phyloP scores from a whole-genome alignment of 64 coral and sea anemone species.

The Stylophora pistillata region DNA sequence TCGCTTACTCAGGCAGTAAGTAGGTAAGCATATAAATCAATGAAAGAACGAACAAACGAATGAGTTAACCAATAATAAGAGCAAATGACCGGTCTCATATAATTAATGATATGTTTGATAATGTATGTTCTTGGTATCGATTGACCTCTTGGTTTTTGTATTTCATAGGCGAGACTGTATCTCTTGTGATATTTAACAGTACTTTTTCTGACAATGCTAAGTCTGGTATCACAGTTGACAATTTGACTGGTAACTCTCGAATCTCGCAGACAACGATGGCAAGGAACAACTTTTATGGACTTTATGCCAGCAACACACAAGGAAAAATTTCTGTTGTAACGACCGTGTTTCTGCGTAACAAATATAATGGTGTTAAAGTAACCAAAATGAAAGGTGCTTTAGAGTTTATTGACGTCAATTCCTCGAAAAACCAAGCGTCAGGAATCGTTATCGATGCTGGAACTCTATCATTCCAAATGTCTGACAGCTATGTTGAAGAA shows the following conservation, averaged over 20 bases:
- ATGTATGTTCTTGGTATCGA: too few relatives aligned
- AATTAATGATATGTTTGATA: too few relatives aligned
- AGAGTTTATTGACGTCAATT: not conserved
- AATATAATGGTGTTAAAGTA: not conserved
- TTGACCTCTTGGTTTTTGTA: too few relatives aligned
- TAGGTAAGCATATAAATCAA: too few relatives aligned
- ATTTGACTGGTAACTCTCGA: not conserved
- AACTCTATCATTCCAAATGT: not conserved
- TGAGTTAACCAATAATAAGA: too few relatives aligned
- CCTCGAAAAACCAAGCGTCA: slow-evolving; percentile 11
- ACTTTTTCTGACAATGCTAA: not conserved
- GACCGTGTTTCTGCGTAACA: not conserved
- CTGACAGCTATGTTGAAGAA: not conserved
- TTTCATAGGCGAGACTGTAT: not conserved
- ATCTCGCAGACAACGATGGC: not conserved
- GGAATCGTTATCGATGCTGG: not conserved
- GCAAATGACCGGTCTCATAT: too few relatives aligned
- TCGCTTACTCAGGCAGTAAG: too few relatives aligned
- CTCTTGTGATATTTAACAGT: not conserved
- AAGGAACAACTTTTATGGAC: not conserved
- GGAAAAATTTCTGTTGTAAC: not conserved
- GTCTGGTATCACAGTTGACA: not conserved
- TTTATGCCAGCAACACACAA: not conserved
- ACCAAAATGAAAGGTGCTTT: not conserved
- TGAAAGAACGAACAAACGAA: too few relatives aligned